phyloP scores from a whole-genome alignment of 2,888 invertebrate genomes.

The Horisme vitalbata region DNA sequence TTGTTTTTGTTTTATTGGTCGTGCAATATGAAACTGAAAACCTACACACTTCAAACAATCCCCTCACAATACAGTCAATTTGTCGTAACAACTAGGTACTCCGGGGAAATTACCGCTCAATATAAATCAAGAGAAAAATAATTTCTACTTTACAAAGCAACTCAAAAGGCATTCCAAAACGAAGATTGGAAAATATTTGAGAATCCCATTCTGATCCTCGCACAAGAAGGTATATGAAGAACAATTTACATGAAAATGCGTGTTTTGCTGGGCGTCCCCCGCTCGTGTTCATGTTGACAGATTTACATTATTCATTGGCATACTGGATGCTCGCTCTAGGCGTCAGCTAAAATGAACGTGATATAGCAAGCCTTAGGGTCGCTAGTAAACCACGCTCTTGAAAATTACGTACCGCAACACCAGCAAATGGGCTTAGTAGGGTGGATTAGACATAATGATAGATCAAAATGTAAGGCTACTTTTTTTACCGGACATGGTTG shows the following conservation, averaged over 20 bases:
- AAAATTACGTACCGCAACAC: too few relatives aligned
- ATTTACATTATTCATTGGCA: constrained; percentile 56
- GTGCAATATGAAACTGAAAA: neutral
- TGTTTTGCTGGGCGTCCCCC: constrained; percentile 39
- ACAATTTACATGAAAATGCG: constrained; percentile 48
- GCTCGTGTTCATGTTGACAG: constrained; percentile 44
- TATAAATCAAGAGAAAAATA: constrained; percentile 26
- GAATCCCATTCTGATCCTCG: constrained; percentile 17
- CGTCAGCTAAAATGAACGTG: constrained; percentile 47
- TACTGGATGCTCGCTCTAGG: constrained; percentile 31
- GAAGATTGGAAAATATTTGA: constrained; percentile 22
- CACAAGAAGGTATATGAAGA: constrained; percentile 26
- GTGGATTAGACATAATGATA: too few relatives aligned
- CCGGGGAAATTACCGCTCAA: constrained; percentile 30
- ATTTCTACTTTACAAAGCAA: constrained; percentile 9
- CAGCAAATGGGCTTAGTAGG: too few relatives aligned
- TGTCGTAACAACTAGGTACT: constrained; percentile 8
- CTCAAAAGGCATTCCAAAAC: constrained; percentile 4
- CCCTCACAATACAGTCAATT: constrained; percentile 16
- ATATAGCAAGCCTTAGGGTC: constrained; percentile 16
- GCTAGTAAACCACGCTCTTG: too few relatives aligned
- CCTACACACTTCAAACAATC: constrained; percentile 17
- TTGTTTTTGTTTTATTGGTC: constrained; percentile 2
- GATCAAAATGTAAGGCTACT: too few relatives aligned
- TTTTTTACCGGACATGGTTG: too few relatives aligned